phyloP scores from a whole-genome alignment of 2,888 invertebrate genomes.

The Troides helena region DNA sequence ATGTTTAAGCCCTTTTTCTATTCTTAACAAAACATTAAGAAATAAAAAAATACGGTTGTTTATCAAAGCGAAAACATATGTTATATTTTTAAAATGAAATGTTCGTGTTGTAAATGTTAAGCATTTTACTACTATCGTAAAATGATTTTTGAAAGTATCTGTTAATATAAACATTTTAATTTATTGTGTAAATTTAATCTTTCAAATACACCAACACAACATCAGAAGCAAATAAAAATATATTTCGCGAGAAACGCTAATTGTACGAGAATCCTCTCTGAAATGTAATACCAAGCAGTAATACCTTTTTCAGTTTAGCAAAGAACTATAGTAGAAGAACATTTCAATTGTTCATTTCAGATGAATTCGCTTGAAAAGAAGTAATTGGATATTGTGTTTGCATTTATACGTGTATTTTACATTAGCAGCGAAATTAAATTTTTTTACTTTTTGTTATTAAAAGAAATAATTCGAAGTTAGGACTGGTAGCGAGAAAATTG shows the following conservation, averaged over 20 bases:
- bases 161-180: neutral
- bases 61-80: too few relatives aligned
- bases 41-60: too few relatives aligned
- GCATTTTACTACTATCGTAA: too few relatives aligned
- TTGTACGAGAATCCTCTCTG: neutral
- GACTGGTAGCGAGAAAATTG: too few relatives aligned
- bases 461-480: too few relatives aligned
- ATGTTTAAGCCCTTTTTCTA: too few relatives aligned
- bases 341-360: constrained; percentile 3
- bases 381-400: neutral
- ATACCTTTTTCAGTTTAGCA: neutral
- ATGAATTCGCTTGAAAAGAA: neutral
- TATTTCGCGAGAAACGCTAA: neutral
- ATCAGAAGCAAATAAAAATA: neutral
- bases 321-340: neutral
- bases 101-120: too few relatives aligned
- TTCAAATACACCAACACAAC: neutral
- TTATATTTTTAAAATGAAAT: too few relatives aligned
- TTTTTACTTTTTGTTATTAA: too few relatives aligned
- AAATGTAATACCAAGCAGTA: constrained; percentile 3
- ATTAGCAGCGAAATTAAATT: neutral
- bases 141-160: too few relatives aligned
- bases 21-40: too few relatives aligned
- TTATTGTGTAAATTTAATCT: neutral
- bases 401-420: neutral